A percentile compares a stretch with the other conserved stretches of the same genome.
These are phyloP conservation scores for Andinoacara biseriatus DNA, from an alignment of 2,113 vertebrate species.

Conservation along the genomic window DNA sequence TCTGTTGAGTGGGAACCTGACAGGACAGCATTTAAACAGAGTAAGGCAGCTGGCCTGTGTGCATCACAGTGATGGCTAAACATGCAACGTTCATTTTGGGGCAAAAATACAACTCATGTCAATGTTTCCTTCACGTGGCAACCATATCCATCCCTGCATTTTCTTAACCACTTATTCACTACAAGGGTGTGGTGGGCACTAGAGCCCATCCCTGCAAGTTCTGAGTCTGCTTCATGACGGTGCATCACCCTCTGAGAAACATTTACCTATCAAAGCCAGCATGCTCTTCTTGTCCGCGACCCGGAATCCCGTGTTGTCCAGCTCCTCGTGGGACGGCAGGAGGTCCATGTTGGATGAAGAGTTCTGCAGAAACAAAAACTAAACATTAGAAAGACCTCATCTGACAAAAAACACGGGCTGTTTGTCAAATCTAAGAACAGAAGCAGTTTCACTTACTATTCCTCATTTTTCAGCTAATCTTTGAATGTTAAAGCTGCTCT, in stretches of 20 bases:
- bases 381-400: background rate
- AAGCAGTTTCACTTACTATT: background rate
- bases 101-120: background rate
- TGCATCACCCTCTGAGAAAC: background rate
- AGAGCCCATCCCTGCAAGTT: background rate
- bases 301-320: slow-evolving; percentile 91
- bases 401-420: background rate
- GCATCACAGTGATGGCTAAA: background rate
- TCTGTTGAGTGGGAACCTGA: slow-evolving; percentile 89
- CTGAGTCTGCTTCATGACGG: background rate
- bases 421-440: too few species aligned
- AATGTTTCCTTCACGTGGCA: background rate
- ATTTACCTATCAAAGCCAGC: slow-evolving; percentile 85
- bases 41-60: background rate
- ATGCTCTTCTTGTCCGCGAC: slow-evolving; percentile 84
- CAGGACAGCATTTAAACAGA: background rate
- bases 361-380: slow-evolving; percentile 55
- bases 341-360: slow-evolving; percentile 85
- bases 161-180: background rate
- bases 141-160: too few species aligned
- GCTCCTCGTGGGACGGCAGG: slow-evolving; percentile 86
- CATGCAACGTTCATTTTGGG: background rate
- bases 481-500: background rate
- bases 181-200: background rate
- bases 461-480: background rate